These are phyloP conservation scores for Gambelia wislizenii DNA, from an alignment of 2,797 vertebrate genomes.

Conservation along the genomic window DNA sequence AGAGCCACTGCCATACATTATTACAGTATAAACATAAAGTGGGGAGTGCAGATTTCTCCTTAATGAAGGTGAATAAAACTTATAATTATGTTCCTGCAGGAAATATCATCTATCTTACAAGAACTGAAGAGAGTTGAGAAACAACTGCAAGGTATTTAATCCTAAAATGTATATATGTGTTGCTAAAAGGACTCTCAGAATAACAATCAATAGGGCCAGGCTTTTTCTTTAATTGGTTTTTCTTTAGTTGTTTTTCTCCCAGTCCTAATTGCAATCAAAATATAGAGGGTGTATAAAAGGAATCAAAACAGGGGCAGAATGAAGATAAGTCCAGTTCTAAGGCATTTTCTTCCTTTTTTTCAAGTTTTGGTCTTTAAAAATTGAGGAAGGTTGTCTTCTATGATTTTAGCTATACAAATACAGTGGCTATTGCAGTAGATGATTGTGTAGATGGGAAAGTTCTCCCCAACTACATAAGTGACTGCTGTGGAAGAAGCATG, in stretches of 20 bases:
- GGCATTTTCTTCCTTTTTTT: not conserved
- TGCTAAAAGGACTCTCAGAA: not conserved
- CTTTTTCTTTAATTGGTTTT: not conserved
- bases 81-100: slow-evolving; percentile 78
- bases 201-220: not conserved
- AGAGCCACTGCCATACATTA: no score
- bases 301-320: not conserved
- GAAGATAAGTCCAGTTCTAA: not conserved
- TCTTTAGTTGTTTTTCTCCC: no score
- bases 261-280: not conserved
- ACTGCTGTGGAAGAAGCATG: not conserved
- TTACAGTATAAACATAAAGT: not conserved
- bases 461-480: not conserved
- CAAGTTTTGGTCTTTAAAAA: not conserved
- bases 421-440: not conserved
- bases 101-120: slow-evolving; percentile 95
- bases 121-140: slow-evolving; percentile 96
- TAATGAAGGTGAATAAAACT: not conserved
- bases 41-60: not conserved
- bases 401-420: not conserved
- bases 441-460: not conserved
- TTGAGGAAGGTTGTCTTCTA: no score
- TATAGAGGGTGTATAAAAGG: not conserved
- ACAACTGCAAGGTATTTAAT: slow-evolving; percentile 91
- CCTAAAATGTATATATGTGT: slow-evolving; percentile 19